A percentile compares a stretch with the other conserved stretches of the same genome.
Conservation (phyloP, 2,113 vertebrate species). For the Anthoscopus minutus region DNA sequence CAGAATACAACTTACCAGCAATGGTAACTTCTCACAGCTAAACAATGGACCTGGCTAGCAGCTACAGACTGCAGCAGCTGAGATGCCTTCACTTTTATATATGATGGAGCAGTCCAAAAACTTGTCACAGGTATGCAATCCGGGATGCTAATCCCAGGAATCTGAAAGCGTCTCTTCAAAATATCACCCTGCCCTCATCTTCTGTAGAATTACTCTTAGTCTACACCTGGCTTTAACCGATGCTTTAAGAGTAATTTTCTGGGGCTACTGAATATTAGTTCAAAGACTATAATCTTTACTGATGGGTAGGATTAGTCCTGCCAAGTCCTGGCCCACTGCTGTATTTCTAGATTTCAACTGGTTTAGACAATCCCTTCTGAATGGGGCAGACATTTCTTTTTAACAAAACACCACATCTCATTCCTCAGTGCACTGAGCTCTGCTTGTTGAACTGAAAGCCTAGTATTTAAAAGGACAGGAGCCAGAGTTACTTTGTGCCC, state of each 20-base stretch:
- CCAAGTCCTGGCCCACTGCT: not conserved
- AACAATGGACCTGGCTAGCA: not conserved
- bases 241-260: not conserved
- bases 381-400: not conserved
- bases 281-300: not conserved
- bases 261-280: not conserved
- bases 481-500: not conserved
- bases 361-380: not conserved
- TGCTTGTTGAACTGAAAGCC: not conserved
- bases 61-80: not conserved
- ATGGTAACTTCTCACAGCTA: not conserved
- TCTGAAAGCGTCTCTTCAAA: not conserved
- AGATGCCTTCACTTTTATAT: not conserved
- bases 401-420: not conserved
- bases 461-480: not conserved
- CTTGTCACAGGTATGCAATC: not conserved
- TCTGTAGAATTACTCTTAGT: not conserved
- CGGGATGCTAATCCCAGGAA: not conserved
- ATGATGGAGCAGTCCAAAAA: not conserved
- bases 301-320: not conserved
- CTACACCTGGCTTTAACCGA: not conserved
- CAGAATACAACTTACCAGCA: not conserved
- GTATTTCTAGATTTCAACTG: not conserved
- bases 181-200: not conserved
- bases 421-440: not conserved